Evolutionary conservation across 2,888 invertebrate species (phyloP), one percentile per base, ranked within the genome.

Genomic region (Sympetrum striolatum): DNA sequence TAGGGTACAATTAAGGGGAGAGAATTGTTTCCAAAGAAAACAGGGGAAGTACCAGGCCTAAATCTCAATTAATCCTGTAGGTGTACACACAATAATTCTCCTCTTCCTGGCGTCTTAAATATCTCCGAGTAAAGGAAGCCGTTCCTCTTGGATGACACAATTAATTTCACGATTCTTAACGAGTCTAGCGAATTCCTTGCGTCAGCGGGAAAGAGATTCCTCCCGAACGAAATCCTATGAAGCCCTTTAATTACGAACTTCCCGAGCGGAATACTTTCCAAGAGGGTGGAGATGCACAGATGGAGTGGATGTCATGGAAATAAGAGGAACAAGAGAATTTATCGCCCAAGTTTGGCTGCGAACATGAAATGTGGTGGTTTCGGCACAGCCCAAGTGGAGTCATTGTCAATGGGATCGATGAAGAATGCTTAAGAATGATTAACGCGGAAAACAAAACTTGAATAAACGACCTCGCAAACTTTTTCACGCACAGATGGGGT

Each of bases 171-270:
- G 58, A 44, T 31, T 18, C 53, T 53, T 53, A 53, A 73, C 64
- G 64, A 64, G 64, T 22, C 73, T 73, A 12, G 14, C 73, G 73
- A 73, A 73, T 73, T 73, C 73, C 73, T 73, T 22, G 64, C 22
- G 15, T 82, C 82, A 53, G 58, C 82, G 58, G 15, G 82, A 80
- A n/a, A 60, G 25, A 35, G 22, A 37, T 22, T 73, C 31, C 31
- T 31, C n/a, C 64, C 82, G 60, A 82, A 82, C 58, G 82, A 82
- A 82, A 82, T 86, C 86, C 86, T 86, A 86, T 60, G 86, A 86
- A 86, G 60, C 64, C 86, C 86, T 86, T 86, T 86, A 86, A 86
- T 86, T 86, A 86, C 60, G 86, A 86, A 86, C 86, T 86, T 86
- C 86, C 86, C 53, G 25, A 82, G 82, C 53, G 58, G 86, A 86